Conservation (phyloP, 2,797 vertebrate species). For the Spinus pinus region DNA sequence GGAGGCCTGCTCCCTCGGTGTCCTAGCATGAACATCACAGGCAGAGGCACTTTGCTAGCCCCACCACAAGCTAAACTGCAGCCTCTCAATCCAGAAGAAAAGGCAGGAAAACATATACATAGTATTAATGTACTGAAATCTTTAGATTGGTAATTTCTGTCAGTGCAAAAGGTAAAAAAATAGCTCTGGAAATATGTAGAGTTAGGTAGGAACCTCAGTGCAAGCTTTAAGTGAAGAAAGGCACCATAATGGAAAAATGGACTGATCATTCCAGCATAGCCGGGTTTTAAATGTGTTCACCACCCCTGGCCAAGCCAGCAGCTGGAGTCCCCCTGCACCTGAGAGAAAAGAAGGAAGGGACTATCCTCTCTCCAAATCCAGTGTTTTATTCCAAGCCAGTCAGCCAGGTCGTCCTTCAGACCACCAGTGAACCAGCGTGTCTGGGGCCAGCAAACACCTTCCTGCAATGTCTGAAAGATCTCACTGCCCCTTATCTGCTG, state of each 20-base stretch:
- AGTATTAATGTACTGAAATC: neutral
- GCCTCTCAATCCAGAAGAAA: neutral
- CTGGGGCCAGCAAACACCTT: neutral
- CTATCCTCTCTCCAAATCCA: neutral
- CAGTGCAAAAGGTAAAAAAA: neutral
- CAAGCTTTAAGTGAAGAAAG: neutral
- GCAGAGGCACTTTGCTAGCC: neutral
- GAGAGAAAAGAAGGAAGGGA: neutral
- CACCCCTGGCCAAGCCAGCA: neutral
- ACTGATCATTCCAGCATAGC: neutral
- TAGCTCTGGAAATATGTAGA: neutral
- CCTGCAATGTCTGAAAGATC: neutral
- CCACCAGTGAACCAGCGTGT: neutral
- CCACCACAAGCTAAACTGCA: neutral
- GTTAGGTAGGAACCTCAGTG: neutral
- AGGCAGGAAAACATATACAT: neutral
- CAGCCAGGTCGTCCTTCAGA: neutral
- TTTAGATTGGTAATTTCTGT: neutral
- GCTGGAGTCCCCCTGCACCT: neutral
- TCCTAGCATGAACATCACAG: neutral
- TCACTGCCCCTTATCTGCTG: neutral
- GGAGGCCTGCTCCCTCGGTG: neutral
- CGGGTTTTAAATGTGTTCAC: neutral
- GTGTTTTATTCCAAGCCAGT: neutral
- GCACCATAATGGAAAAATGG: neutral